phyloP scores from a whole-genome alignment of 2,797 vertebrate genomes.

The Lophotriccus pileatus region DNA sequence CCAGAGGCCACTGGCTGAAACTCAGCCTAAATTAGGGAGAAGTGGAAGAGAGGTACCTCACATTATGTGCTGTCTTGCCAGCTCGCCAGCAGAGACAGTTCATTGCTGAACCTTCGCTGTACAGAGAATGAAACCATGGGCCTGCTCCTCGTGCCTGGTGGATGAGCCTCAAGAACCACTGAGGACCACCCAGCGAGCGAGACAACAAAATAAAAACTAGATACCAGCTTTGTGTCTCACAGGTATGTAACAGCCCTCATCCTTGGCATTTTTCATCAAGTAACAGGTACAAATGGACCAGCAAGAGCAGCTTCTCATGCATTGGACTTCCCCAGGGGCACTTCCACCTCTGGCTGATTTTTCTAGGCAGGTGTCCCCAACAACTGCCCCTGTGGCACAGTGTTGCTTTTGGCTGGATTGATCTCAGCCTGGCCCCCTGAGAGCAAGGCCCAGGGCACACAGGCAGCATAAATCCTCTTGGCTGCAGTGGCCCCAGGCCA shows the following conservation, averaged over 20 bases:
- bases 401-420: background rate
- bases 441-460: background rate
- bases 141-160: background rate
- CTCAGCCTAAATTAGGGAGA: background rate
- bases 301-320: background rate
- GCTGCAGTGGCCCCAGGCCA: background rate
- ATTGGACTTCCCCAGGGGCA: background rate
- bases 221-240: background rate
- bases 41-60: background rate
- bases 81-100: background rate
- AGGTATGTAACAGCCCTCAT: background rate
- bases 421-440: background rate
- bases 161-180: background rate
- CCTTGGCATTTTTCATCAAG: background rate
- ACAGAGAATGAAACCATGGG: background rate
- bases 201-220: fast-evolving
- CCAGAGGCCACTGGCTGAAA: background rate
- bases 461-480: background rate
- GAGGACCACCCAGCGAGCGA: background rate
- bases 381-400: fast-evolving
- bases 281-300: background rate
- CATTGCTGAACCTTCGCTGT: background rate
- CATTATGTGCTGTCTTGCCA: fast-evolving
- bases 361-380: background rate
- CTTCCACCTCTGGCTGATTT: background rate